A percentile compares a stretch with the other conserved stretches of the same genome.
Conservation (phyloP, 2,888 invertebrate genomes). For the Hyles lineata region DNA sequence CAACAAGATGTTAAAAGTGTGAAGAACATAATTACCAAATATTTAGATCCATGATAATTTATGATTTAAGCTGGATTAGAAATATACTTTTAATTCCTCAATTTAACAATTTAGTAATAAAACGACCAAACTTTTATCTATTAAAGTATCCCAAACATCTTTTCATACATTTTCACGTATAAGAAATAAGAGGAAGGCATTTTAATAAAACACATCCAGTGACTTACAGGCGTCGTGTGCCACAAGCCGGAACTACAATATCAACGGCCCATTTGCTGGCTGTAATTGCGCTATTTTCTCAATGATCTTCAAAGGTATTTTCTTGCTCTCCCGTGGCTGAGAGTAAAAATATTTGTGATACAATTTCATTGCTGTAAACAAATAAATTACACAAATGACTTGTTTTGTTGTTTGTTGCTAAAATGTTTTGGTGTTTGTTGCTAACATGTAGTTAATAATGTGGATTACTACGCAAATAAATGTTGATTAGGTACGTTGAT, state of each 20-base stretch:
- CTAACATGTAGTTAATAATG: no score
- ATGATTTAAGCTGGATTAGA: no score
- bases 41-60: no score
- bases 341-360: background rate
- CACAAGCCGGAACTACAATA: constrained; percentile 42
- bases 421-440: background rate
- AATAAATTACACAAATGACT: background rate
- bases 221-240: constrained; percentile 20
- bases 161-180: background rate
- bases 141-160: background rate
- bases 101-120: background rate
- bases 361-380: background rate
- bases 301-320: constrained; percentile 35
- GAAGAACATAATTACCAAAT: no score
- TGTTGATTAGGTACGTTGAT: no score
- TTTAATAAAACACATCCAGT: background rate
- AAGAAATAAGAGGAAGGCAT: constrained; percentile 9
- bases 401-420: background rate
- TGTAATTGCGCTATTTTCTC: constrained; percentile 47
- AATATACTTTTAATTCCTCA: no score
- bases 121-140: background rate
- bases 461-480: no score
- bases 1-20: background rate
- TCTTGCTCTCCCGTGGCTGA: constrained; percentile 14
- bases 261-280: constrained; percentile 42